These are phyloP conservation scores for Meta bourneti DNA, from an alignment of 2,888 invertebrate species.

Conservation along the genomic window DNA sequence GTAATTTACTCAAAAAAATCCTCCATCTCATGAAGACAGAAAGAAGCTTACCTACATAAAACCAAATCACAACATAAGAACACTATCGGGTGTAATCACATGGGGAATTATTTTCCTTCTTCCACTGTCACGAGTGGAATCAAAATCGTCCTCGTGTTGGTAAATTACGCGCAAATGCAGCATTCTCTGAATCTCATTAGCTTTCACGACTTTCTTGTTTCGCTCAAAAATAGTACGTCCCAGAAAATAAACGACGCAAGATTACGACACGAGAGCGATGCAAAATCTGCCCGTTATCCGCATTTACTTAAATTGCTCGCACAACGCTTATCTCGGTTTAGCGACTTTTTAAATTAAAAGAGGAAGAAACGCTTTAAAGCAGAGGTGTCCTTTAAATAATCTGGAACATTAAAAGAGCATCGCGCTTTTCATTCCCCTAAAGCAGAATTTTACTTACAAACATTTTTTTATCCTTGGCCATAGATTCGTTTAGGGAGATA, in stretches of 20 bases:
- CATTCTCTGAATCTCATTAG: not conserved
- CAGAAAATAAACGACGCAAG: not conserved
- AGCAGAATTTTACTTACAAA: no score
- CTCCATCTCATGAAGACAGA: no score
- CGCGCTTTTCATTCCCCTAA: no score
- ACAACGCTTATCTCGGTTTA: not conserved
- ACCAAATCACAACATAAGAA: no score
- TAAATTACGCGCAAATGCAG: not conserved
- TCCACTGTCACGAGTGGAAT: not conserved
- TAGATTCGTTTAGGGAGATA: no score
- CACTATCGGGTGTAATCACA: not conserved
- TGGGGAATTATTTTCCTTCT: not conserved
- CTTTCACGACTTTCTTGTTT: not conserved
- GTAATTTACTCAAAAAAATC: no score
- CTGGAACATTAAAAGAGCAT: no score
- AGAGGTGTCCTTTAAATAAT: no score
- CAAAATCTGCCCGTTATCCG: not conserved
- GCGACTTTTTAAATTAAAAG: not conserved
- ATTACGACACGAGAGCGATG: not conserved
- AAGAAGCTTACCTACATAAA: no score
- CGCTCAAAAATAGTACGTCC: not conserved
- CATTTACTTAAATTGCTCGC: not conserved
- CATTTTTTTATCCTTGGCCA: no score
- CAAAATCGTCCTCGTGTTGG: not conserved
- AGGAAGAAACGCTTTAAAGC: not conserved